Percentiles rank a stretch among this genome's conserved stretches.
Conservation (phyloP, 2,888 invertebrate genomes). For the Cephalotes varians region DNA sequence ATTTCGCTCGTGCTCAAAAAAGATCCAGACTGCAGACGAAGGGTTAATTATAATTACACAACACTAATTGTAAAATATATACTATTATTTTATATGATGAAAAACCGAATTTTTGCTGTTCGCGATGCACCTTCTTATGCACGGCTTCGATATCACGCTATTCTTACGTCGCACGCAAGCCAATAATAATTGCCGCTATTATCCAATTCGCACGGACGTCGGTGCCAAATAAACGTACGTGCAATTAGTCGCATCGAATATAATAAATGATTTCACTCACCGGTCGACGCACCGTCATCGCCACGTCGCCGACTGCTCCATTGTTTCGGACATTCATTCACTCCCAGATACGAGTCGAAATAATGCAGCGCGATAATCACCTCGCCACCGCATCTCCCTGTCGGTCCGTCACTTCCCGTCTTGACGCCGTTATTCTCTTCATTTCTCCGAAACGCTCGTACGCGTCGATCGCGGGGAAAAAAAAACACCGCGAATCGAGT, state of each 20-base stretch:
- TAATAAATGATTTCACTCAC: slow-evolving; percentile 17
- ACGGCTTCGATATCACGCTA: not conserved
- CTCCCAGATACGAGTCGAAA: not conserved
- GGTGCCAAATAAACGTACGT: slow-evolving; percentile 17
- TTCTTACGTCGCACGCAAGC: not conserved
- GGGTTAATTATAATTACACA: no score
- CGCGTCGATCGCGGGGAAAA: not conserved
- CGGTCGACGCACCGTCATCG: slow-evolving; percentile 4
- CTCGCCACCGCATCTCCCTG: not conserved
- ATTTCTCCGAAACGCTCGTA: not conserved
- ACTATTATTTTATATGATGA: not conserved
- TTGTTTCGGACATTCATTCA: slow-evolving; percentile 16
- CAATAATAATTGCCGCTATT: not conserved
- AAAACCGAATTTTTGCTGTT: no score
- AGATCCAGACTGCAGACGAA: no score
- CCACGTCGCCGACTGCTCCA: not conserved
- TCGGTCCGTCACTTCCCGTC: not conserved
- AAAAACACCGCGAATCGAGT: not conserved
- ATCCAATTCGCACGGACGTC: not conserved
- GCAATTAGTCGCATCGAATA: slow-evolving; percentile 1
- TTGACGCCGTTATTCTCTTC: not conserved
- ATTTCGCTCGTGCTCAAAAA: no score
- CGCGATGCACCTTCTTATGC: not conserved
- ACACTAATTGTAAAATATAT: no score
- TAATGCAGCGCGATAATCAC: slow-evolving; percentile 7